Base-by-base conservation (phyloP, 2,888 invertebrate species). In the Lasioglossum morio region DNA sequence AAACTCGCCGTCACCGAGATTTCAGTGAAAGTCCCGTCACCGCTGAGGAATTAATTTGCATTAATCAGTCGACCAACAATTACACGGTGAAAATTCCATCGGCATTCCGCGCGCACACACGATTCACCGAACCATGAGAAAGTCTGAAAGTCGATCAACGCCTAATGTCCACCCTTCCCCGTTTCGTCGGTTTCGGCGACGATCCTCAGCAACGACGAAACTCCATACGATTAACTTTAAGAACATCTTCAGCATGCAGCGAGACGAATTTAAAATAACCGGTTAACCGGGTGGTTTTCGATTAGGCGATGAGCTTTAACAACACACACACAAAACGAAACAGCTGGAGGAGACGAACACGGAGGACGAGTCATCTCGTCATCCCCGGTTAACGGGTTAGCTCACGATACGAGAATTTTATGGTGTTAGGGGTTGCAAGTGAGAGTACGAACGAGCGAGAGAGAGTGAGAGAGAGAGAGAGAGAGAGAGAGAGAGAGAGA, bases 101-200 rank as follows among this genome's bases (percentile, higher is more conserved):
- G n/a, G 12, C 30, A 23, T 37, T 69, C 34, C 27, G 60, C 4
- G 60, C 27, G 60, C 14, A 27, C 27, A 43, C 14, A 14, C 43
- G 43, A 37, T 10, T 34, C 19, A 4, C 8, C 23, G 23, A 46
- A 23, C 16, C 34, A 23, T 2, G n/a, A 7, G 5, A 16, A 27
- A 53, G 37, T 57, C 40, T 1, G 10, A 69, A 77, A 79, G 79
- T 89, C 86, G 78, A 89, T 89, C 89, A 82, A 90, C 86, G 76
- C 69, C 79, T 63, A 57, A 14, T 57, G 43, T 57, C 43, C 37
- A 46, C 43, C 57, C 43, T 40, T 76, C 40, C 8, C 12, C 69
- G 12, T 43, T 72, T 57, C 57, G 27, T 77, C 70, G 76, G 48
- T 46, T 19, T 83, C 27, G 72, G 66, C 74, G 76, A 84, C 75